Evolutionary conservation across 2,888 invertebrate genomes (phyloP), one percentile per base, ranked within the genome.

Genomic region (Hydriomena furcata): DNA sequence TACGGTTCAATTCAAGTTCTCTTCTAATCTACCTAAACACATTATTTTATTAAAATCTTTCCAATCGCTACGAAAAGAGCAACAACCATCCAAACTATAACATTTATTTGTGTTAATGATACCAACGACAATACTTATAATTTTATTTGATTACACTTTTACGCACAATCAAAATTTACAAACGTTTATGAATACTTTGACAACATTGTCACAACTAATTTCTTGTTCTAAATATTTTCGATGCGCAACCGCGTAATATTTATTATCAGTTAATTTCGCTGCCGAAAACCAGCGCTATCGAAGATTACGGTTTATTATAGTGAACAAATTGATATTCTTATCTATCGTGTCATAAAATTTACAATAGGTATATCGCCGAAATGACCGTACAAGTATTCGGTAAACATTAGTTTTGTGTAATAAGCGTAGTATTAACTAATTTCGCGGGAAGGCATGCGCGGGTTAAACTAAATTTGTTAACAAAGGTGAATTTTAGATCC

Each of bases 271-370:
- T 71, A 65, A 74, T 81, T 78, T 76, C 68, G 69, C 74, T 63
- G 72, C 71, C 71, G 62, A 70, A 76, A 72, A 34, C 27, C 27
- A 38, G 23, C 63, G 66, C 65, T 82, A 84, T 82, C 83, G 52
- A 51, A 64, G 79, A 80, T 81, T 75, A 78, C 68, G 49, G 60
- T 40, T 32, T 41, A 41, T 41, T 78, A 38, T 40, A 79, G 71
- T 69, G 76, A 73, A 78, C 82, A 80, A 82, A 83, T 81, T 84
- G 82, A 83, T 84, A 82, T 65, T 68, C 63, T 76, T 85, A 85
- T 84, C 84, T 59, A 27, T 44, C 20, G 58, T 75, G 79, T 84
- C 82, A 73, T 84, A 86, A 84, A 85, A 71, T 83, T 82, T 82
- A 84, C 73, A 81, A 82, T 73, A n/a, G n/a, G n/a, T n/a, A 75